Evolutionary conservation across 2,113 vertebrate species (phyloP).

Genomic region (Sphaerodactylus townsendi): DNA sequence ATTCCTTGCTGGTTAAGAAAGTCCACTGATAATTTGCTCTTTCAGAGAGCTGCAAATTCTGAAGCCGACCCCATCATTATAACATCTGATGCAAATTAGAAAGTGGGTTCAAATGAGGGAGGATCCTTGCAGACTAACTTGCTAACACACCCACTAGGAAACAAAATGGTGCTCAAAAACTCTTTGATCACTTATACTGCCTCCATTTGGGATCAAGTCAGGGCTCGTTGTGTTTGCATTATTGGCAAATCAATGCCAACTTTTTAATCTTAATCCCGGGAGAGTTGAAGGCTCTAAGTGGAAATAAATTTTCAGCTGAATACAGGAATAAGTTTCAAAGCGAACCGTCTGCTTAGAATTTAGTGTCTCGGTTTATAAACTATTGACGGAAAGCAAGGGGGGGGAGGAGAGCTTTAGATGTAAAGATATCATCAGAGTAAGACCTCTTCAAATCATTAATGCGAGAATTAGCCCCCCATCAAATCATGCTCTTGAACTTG

Average conservation of each 20-base stretch:
- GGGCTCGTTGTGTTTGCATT: background rate
- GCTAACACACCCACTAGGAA: background rate
- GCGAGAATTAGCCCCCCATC: background rate
- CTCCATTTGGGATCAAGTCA: background rate
- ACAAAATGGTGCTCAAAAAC: background rate
- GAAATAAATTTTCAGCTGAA: background rate
- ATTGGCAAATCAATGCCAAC: slow-evolving; percentile 9
- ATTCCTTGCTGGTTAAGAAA: background rate
- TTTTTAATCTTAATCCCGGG: background rate
- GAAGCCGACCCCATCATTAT: background rate
- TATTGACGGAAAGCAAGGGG: background rate
- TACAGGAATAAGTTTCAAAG: background rate
- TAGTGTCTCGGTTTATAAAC: background rate
- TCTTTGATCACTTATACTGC: background rate
- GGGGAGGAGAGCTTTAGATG: background rate
- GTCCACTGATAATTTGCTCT: background rate
- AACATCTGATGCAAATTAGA: background rate
- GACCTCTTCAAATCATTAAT: background rate
- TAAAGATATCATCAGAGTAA: background rate
- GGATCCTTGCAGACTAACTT: background rate
- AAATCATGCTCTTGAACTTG: slow-evolving; percentile 2
- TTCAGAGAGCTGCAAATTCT: background rate
- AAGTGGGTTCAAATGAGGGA: background rate
- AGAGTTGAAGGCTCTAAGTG: background rate
- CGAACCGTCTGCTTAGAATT: background rate